These are phyloP conservation scores for Plagiodera versicolora DNA, from an alignment of 2,888 invertebrate genomes.

Conservation along the genomic window DNA sequence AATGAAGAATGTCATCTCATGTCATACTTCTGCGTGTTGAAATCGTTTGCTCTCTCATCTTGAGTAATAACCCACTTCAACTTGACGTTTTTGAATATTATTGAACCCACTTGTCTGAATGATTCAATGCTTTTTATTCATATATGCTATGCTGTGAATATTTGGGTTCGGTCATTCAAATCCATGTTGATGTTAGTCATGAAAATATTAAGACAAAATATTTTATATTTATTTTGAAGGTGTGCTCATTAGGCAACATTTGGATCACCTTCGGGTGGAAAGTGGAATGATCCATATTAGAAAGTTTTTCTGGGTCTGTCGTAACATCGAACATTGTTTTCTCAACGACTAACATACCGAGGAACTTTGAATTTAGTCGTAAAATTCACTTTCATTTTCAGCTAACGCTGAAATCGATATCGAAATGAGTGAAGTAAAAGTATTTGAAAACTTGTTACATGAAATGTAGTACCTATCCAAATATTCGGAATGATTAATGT, in stretches of 20 bases:
- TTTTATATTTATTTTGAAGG: neutral
- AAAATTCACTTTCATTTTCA: too few species aligned
- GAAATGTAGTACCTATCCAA: too few species aligned
- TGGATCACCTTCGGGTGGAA: neutral
- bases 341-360: neutral
- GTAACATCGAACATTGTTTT: neutral
- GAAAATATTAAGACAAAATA: neutral
- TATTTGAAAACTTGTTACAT: too few species aligned
- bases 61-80: too few species aligned
- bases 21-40: too few species aligned
- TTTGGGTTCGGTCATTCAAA: neutral
- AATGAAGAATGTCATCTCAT: too few species aligned
- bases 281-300: neutral
- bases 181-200: neutral
- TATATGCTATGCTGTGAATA: neutral
- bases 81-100: too few species aligned
- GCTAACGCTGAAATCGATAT: too few species aligned
- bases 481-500: too few species aligned
- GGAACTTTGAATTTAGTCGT: too few species aligned
- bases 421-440: too few species aligned
- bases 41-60: too few species aligned
- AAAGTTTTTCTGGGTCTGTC: neutral
- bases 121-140: slow-evolving; percentile 20
- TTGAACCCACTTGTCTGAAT: neutral
- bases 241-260: neutral